Base-by-base conservation (phyloP, 1,140 invertebrate species). In the Bombus superbus region DNA sequence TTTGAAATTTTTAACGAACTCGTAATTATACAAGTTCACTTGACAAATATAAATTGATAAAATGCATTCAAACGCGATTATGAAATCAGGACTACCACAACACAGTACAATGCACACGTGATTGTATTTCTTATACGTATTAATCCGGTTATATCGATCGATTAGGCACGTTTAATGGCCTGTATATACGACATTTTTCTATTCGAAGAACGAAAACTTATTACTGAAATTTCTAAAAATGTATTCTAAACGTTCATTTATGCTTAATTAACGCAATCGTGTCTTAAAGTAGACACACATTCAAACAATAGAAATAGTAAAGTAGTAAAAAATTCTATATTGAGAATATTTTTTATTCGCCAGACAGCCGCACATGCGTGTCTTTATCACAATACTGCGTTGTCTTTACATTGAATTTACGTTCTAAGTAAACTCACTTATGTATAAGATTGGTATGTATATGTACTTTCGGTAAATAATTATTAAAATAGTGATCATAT, bases 341-440 rank as follows among this genome's bases (percentile, higher is more conserved):
- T n/a, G n/a, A 78, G 32, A 73, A 77, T 62, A 32, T 66, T 10
- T 59, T 66, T 35, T 53, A 47, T 62, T 68, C 22, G 2, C 10
- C 32, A 2, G 40, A 71, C 25, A 75, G 25, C 35, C 40, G n/a
- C 44, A 69, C 42, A 44, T 35, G 35, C 79, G 53, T 25, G 35
- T 85, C 62, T 79, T 87, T 91, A 90, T 83, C 73, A 85, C 85
- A 90, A 88, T 88, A 91, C 81, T 89, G 86, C 47, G 71, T 85
- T 75, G 81, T 85, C 73, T 72, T 80, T 69, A n/a, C 38, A 32
- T 44, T 81, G 35, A 78, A 38, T 59, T 86, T 53, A 75, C 32
- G 4, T 42, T 35, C 18, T 59, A 32, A 64, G 62, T 78, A 18
- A 64, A 80, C 53, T 81, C 83, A 42, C 13, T 15, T 35, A 18